A percentile compares a stretch with the other conserved stretches of the same genome.
phyloP scores from a whole-genome alignment of 2,888 invertebrate species.

The Eurytoma adleriae region DNA sequence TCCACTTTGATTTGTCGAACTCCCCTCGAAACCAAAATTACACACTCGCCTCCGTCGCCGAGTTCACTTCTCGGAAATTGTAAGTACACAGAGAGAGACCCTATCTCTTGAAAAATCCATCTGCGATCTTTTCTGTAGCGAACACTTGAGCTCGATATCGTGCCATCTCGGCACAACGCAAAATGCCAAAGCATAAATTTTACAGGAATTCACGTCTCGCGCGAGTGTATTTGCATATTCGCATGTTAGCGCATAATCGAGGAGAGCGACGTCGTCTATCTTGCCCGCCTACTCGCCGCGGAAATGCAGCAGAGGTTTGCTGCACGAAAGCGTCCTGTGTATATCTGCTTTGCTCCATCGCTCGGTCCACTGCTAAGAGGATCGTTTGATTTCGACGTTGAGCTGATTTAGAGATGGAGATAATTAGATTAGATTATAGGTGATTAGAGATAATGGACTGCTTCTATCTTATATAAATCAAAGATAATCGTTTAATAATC shows the following conservation, averaged over 20 bases:
- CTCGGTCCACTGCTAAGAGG: too few species aligned
- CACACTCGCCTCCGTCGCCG: neutral
- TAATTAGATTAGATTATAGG: too few species aligned
- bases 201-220: neutral
- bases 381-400: too few species aligned
- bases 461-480: too few species aligned
- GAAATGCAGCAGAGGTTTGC: slow-evolving; percentile 11
- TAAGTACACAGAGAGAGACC: neutral
- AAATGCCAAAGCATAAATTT: too few species aligned
- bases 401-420: too few species aligned
- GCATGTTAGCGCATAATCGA: slow-evolving; percentile 31
- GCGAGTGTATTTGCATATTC: slow-evolving; percentile 20
- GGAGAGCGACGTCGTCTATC: neutral
- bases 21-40: slow-evolving; percentile 18
- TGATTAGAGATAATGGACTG: too few species aligned
- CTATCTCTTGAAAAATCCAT: neutral
- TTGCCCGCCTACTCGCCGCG: neutral
- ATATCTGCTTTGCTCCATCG: too few species aligned
- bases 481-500: too few species aligned
- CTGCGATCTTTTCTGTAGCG: too few species aligned
- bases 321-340: neutral
- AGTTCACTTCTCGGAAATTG: neutral
- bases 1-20: neutral
- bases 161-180: too few species aligned
- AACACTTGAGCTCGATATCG: too few species aligned